Conservation (phyloP, 2,888 invertebrate genomes). For the Scotopteryx bipunctaria region DNA sequence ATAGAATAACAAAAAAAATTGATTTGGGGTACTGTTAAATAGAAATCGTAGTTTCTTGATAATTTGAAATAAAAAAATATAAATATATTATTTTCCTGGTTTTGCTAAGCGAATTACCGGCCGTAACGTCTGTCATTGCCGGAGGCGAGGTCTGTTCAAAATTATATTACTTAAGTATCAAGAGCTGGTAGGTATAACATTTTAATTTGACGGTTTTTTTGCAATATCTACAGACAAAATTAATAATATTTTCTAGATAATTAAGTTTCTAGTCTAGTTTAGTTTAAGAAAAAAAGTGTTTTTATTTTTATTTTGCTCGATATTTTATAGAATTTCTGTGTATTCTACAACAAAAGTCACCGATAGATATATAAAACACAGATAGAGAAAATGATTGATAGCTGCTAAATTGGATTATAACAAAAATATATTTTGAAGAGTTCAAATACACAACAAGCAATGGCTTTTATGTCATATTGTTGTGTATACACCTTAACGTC, state of each 20-base stretch:
- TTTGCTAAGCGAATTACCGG: conserved; percentile 28
- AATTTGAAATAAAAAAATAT: no score
- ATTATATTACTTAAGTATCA: conserved; percentile 64
- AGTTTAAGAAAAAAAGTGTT: no score
- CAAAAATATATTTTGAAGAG: no score
- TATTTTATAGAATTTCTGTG: conserved; percentile 6
- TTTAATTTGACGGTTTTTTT: conserved; percentile 69
- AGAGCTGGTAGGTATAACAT: conserved; percentile 74
- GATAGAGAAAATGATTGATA: no score
- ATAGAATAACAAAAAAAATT: no score
- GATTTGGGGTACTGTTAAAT: no score
- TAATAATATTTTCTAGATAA: conserved; percentile 57
- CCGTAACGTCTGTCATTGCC: conserved; percentile 48
- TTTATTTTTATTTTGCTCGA: no score
- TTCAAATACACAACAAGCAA: no score
- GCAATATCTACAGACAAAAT: conserved; percentile 60
- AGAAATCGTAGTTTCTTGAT: no score
- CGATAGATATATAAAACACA: background rate
- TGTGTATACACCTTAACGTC: conserved; percentile 42
- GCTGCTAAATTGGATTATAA: no score
- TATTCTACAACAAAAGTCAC: background rate
- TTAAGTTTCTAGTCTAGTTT: no score
- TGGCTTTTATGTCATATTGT: no score
- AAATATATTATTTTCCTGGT: conserved; percentile 16
- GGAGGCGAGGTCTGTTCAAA: conserved; percentile 50